These are phyloP conservation scores for Adela reaumurella DNA, from an alignment of 2,888 invertebrate species.

Conservation along the genomic window DNA sequence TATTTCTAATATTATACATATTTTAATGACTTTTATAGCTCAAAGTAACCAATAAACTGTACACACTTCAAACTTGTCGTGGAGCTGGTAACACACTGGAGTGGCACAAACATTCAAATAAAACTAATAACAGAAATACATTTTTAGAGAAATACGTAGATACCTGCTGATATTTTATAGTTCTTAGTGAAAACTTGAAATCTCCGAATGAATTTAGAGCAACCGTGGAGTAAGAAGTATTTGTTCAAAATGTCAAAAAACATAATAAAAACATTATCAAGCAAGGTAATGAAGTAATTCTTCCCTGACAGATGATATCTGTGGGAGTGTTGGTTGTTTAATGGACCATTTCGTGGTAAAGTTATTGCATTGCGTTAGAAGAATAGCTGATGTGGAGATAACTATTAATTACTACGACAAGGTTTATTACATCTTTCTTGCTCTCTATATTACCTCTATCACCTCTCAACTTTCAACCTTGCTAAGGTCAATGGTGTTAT, in stretches of 20 bases:
- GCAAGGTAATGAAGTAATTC: neutral
- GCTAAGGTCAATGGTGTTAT: no score
- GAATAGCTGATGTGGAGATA: neutral
- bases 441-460: no score
- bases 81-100: neutral
- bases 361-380: neutral
- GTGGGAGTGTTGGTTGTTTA: neutral
- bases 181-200: no score
- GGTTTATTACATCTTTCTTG: neutral
- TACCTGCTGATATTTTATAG: no score
- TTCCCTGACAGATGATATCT: neutral
- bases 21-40: conserved; percentile 7
- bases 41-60: neutral
- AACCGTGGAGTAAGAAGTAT: no score
- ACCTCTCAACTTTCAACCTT: no score
- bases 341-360: neutral
- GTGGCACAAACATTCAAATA: no score
- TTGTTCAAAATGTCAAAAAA: no score
- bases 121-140: no score
- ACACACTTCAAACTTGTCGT: neutral
- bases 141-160: no score
- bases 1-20: conserved; percentile 3
- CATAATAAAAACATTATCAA: no score
- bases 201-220: no score
- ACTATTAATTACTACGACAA: neutral